Evolutionary conservation across 2,797 vertebrate species (phyloP), one percentile per base, ranked within the genome.

Genomic region (Danio aesculapii): DNA sequence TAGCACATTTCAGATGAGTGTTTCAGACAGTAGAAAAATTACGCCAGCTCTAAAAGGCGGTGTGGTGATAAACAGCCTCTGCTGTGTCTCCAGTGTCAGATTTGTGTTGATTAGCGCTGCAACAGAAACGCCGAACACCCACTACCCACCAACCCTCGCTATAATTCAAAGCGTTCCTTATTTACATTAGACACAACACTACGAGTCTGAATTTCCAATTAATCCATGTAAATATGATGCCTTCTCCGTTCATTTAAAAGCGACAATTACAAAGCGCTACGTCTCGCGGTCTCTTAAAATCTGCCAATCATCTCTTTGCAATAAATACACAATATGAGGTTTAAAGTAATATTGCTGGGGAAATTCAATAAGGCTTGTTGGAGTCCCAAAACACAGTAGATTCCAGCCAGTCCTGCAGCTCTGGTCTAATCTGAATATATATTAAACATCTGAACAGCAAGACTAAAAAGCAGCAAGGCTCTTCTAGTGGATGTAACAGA

Each of bases 301-400:
- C 41, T 50, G 78, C 81, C 81, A 83, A 8, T 84, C 83, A 77
- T 77, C 76, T 64, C 58, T 10, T 64, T 17, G 81, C 75, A 82
- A 76, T 82, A 86, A 77, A 81, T 75, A 78, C 46, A 66, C 76
- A 83, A 82, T 70, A 80, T 77, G 68, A 77, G 68, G 66, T 79
- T 71, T 17, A 77, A 19, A 70, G 78, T 39, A 74, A 80, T 82
- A 83, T 66, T 67, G 55, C 69, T n/a, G 73, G 46, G 76, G 73
- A 84, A 30, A 86, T 86, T 75, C 79, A 84, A 86, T 86, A 73
- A 84, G 49, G 30, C n/a, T 41, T 53, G 19, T 11, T 77, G n/a
- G 69, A 76, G 13, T 74, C 63, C 63, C 47, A 69, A 72, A 64
- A 71, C 50, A 44, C 39, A 75, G 74, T 53, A 14, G 7, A 81